These are phyloP conservation scores for Nasonia oneida DNA, from an alignment of 2,888 invertebrate genomes.

Conservation along the genomic window DNA sequence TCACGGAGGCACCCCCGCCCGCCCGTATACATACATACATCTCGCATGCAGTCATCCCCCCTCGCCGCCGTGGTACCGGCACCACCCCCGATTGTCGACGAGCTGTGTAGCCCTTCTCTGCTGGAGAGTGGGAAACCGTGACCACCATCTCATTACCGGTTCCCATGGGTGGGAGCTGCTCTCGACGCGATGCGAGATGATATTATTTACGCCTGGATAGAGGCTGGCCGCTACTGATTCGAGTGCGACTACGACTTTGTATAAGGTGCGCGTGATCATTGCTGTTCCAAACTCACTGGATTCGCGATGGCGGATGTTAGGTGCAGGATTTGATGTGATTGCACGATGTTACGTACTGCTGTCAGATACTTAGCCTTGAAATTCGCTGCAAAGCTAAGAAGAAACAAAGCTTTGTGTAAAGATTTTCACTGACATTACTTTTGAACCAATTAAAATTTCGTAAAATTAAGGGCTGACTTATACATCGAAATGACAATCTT, in stretches of 20 bases:
- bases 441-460: too few relatives aligned
- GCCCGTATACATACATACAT: constrained; percentile 36
- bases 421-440: too few relatives aligned
- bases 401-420: too few relatives aligned
- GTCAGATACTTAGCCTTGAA: too few relatives aligned
- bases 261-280: background rate
- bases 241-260: background rate
- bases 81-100: constrained; percentile 40
- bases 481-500: too few relatives aligned
- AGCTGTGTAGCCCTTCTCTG: background rate
- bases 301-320: background rate
- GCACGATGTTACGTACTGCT: too few relatives aligned
- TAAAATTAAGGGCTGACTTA: too few relatives aligned
- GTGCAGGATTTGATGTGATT: too few relatives aligned
- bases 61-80: constrained; percentile 51
- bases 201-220: constrained; percentile 13
- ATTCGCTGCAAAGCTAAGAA: too few relatives aligned
- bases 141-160: constrained; percentile 79
- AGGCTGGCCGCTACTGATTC: background rate
- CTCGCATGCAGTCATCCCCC: constrained; percentile 59
- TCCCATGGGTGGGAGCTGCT: constrained; percentile 73
- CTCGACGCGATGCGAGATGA: constrained; percentile 32
- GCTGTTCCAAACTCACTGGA: background rate
- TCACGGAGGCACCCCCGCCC: constrained; percentile 56
- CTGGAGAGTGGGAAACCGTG: constrained; percentile 68